Base-by-base conservation (phyloP, 2,797 vertebrate genomes). In the Melanotaenia trifasciata region DNA sequence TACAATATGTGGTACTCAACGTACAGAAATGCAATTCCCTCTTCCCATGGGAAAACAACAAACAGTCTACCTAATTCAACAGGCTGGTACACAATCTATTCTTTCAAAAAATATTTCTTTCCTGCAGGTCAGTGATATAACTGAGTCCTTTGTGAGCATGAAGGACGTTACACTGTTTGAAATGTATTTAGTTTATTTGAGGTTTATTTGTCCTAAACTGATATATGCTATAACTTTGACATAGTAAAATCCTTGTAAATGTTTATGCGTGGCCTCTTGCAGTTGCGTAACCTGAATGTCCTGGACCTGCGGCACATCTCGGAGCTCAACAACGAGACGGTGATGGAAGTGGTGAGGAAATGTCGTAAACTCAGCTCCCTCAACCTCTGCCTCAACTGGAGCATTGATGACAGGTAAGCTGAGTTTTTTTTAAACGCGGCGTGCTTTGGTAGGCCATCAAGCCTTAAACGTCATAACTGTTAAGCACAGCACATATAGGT, bases 371-470 rank as follows among this genome's bases (percentile, higher is more conserved):
- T 99, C 83, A 97, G 95, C 86, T 98, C 98, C 53, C 96, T 98
- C 85, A 99, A 99, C 94, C 97, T 99, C 51, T 99, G 97, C 93
- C 95, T 99, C 91, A 99, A 99, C 93, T 98, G 97, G 96, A 98
- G 97, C 95, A 99, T 99, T 92, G 96, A 99, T 77, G 98, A 99
- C 96, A 96, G 96, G 98, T 98, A 94, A 3, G 87, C 69, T 12
- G 12, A 26, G 45, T 36, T 47, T 53, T 11, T 26, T 53, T 24
- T 6, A 30, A 30, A 47, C 3, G 2, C 18, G 38, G 1, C 5
- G 40, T 53, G 28, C 20, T n/a, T 51, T 8, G 5, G 2, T 36
- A 33, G 2, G 30, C 40, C 61, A 35, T 18, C 13, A 32, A 38
- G 22, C 18, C 10, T 9, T 12, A 4, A 18, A 2, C 1, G 1